These are phyloP conservation scores for Steinernema hermaphroditum DNA, from an alignment of 2,888 invertebrate genomes.

Conservation along the genomic window DNA sequence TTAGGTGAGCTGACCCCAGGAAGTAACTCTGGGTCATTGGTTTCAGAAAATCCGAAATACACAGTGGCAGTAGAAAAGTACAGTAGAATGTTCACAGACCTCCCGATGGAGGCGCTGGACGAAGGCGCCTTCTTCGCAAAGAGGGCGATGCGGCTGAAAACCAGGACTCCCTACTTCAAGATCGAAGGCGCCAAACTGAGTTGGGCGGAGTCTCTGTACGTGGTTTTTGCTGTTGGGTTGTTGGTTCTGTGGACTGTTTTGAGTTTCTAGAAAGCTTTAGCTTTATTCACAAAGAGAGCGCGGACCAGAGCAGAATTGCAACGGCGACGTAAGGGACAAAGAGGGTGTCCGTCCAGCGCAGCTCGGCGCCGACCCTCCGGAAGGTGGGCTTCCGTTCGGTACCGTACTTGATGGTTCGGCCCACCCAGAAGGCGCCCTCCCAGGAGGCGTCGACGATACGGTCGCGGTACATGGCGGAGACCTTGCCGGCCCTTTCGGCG, in stretches of 20 bases:
- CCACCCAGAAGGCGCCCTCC: constrained; percentile 34
- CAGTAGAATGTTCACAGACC: constrained; percentile 1
- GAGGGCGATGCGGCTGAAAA: background rate
- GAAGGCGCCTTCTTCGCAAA: background rate
- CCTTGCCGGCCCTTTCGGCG: background rate
- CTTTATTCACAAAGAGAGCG: too few species aligned
- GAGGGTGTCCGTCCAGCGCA: constrained; percentile 4
- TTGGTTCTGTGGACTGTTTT: background rate
- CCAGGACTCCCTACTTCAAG: background rate
- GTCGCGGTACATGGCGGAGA: constrained; percentile 17
- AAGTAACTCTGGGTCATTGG: background rate
- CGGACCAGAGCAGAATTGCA: background rate
- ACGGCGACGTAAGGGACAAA: background rate
- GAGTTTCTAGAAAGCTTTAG: too few species aligned
- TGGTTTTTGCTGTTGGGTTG: background rate
- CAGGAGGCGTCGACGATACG: constrained; percentile 29
- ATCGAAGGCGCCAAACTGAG: background rate
- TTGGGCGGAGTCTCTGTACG: background rate
- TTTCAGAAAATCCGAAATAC: background rate
- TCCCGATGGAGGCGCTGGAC: constrained; percentile 10
- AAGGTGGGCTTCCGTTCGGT: constrained; percentile 13
- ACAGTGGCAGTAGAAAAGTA: background rate
- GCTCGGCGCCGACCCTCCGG: background rate
- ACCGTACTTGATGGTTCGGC: constrained; percentile 29
- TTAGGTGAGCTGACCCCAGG: background rate